phyloP scores from a whole-genome alignment of 2,113 vertebrate genomes.

The Corythaixoides concolor region DNA sequence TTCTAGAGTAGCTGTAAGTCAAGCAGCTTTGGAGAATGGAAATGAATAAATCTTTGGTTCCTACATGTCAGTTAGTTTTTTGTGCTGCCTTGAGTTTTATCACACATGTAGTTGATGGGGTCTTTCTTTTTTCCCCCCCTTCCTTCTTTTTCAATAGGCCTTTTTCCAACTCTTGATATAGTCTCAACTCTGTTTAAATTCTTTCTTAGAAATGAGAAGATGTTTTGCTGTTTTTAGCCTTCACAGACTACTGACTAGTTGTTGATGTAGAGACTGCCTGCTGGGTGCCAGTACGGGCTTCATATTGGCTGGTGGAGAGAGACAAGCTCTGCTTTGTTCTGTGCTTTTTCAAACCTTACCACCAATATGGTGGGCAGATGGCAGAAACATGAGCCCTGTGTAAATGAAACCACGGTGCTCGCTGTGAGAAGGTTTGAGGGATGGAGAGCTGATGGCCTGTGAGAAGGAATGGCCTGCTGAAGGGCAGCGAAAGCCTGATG shows the following conservation, averaged over 20 bases:
- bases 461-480: not conserved
- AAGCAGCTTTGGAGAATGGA: not conserved
- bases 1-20: not conserved
- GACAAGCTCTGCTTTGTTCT: constrained; percentile 38
- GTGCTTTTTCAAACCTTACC: not conserved
- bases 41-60: not conserved
- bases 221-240: constrained; percentile 18
- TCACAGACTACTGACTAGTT: not conserved
- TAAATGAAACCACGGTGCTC: not conserved
- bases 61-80: not conserved
- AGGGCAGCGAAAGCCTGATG: not conserved
- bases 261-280: constrained; percentile 42
- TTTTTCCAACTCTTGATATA: not conserved
- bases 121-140: rapidly evolving
- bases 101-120: not conserved
- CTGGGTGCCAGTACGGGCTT: constrained; percentile 10
- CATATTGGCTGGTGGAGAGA: not conserved
- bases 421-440: not conserved
- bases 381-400: not conserved
- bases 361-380: constrained; percentile 21
- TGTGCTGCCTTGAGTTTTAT: not conserved
- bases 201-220: not conserved
- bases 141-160: not conserved
- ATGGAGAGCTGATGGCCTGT: not conserved
- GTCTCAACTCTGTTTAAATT: constrained; percentile 1